Evolutionary conservation across 2,888 invertebrate species (phyloP), one percentile per base, ranked within the genome.

Genomic region (Lasioglossum calceatum): DNA sequence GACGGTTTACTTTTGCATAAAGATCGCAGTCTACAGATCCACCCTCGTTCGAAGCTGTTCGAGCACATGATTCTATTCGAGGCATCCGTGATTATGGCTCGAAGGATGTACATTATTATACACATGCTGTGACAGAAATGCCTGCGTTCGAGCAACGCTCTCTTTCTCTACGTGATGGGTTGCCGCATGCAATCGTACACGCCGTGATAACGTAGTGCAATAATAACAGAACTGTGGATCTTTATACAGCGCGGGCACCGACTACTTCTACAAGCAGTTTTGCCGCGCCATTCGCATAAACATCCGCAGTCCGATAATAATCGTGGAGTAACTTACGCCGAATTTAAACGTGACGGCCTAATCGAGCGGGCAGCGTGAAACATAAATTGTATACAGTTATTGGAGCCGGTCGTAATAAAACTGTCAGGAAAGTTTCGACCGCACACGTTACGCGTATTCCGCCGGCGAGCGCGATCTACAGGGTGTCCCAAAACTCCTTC

Each of bases 331-430:
- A 94, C 94, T 94, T 93, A 94, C 94, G 81, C 93, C 93, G 84
- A 93, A 94, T 83, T 92, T 94, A 90, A 93, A 84, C 81, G 94
- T 94, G 91, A 94, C 90, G 81, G 94, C 92, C 94, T 94, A 88
- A 78, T 75, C 85, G 77, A 67, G 79, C 71, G 79, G 71, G 81
- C 75, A 47, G 74, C 88, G 88, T 90, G 90, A 88, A 91, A 91
- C 90, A 88, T 81, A 91, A 88, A 88, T 61, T 44, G 67, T 19
- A 84, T 73, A 58, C 10, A 12, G 76, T 86, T 86, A 87, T 32
- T 39, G 23, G n/a, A 54, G 50, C 14, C 32, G 32, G 14, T 74
- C 47, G 47, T 42, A 32, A 64, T 42, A 32, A 64, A 32, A 32
- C 32, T 32, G 64, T 32, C 32, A 16, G 16, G 32, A 58, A 8